phyloP scores from a whole-genome alignment of 2,113 vertebrate genomes.

The Riparia riparia region DNA sequence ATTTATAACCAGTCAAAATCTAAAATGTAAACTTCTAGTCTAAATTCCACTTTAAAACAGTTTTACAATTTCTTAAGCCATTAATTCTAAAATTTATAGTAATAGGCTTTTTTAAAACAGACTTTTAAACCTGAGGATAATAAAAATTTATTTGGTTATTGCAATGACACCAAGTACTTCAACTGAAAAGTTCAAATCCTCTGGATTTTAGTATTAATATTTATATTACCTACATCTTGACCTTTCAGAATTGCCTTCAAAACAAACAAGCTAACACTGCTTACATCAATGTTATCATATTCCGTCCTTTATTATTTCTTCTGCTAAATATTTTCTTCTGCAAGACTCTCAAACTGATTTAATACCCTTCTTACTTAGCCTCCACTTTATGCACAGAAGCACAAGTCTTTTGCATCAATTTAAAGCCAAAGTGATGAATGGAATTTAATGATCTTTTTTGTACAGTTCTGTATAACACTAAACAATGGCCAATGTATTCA shows the following conservation, averaged over 20 bases:
- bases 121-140: slow-evolving; percentile 1
- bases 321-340: slow-evolving; percentile 56
- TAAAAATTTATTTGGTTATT: slow-evolving; percentile 20
- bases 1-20: background rate
- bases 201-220: slow-evolving; percentile 26
- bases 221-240: slow-evolving; percentile 21
- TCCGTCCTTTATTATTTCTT: slow-evolving; percentile 47
- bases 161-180: background rate
- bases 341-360: slow-evolving; percentile 57
- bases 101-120: background rate
- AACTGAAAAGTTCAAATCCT: slow-evolving; percentile 14
- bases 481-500: slow-evolving; percentile 67
- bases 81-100: background rate
- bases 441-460: slow-evolving; percentile 77
- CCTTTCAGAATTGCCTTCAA: background rate
- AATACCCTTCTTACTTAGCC: slow-evolving; percentile 38
- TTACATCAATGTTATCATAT: slow-evolving; percentile 39
- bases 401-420: slow-evolving; percentile 69
- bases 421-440: slow-evolving; percentile 71
- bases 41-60: background rate
- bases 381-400: slow-evolving; percentile 47
- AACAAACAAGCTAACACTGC: slow-evolving; percentile 18
- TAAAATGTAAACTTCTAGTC: background rate
- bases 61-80: background rate
- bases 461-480: slow-evolving; percentile 73